Conservation (phyloP, 2,888 invertebrate genomes). For the Apamea monoglypha region DNA sequence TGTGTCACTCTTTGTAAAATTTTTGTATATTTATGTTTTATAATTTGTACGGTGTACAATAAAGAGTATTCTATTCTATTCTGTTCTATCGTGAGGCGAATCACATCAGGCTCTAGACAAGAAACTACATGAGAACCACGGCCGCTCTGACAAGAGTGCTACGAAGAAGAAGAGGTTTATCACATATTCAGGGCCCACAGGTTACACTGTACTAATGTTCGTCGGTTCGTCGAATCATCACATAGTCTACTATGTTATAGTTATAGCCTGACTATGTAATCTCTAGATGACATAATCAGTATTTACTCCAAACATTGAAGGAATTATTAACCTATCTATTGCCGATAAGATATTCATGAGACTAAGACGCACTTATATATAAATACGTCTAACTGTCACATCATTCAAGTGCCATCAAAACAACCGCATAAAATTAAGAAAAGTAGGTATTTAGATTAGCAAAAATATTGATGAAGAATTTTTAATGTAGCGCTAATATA, state of each 20-base stretch:
- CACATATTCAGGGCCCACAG: not conserved
- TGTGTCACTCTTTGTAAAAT: too few relatives aligned
- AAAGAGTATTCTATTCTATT: too few relatives aligned
- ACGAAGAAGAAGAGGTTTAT: too few relatives aligned
- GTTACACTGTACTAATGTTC: not conserved
- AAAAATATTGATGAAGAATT: not conserved
- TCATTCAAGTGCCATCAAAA: constrained; percentile 3
- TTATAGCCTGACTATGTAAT: too few relatives aligned
- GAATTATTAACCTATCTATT: constrained; percentile 20
- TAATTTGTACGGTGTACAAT: too few relatives aligned
- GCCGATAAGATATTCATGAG: not conserved
- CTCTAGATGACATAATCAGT: not conserved
- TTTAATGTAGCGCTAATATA: not conserved
- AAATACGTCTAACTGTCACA: constrained; percentile 7
- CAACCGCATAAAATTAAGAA: constrained; percentile 4
- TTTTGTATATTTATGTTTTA: too few relatives aligned
- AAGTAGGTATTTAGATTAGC: not conserved
- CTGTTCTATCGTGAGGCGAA: too few relatives aligned
- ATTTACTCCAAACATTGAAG: constrained; percentile 4
- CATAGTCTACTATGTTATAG: too few relatives aligned
- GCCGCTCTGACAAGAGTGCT: too few relatives aligned
- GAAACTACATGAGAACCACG: too few relatives aligned
- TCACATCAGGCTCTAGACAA: too few relatives aligned
- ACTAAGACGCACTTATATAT: not conserved
- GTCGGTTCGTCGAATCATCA: not conserved